These are phyloP conservation scores for Nemurella pictetii DNA, from an alignment of 2,888 invertebrate genomes.

Conservation along the genomic window DNA sequence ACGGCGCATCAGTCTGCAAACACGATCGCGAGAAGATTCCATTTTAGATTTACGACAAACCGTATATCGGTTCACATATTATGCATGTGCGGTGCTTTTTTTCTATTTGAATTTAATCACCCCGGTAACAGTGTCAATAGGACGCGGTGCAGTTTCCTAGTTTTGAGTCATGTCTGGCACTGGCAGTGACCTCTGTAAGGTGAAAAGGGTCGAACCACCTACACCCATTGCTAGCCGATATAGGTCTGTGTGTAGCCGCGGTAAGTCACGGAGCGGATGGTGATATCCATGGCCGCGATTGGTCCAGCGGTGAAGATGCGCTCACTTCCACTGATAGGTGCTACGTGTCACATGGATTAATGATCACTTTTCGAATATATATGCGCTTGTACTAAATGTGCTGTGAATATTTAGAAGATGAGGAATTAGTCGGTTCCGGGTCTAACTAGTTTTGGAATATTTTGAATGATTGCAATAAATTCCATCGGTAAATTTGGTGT, in stretches of 20 bases:
- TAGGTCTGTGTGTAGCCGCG: not conserved
- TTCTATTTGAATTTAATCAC: not conserved
- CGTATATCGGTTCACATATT: not conserved
- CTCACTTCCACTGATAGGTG: not conserved
- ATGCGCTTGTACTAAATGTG: not conserved
- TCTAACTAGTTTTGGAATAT: not conserved
- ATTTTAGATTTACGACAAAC: not conserved
- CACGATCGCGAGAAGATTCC: not conserved
- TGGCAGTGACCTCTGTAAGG: conserved; percentile 13
- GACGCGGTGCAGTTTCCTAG: not conserved
- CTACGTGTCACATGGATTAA: not conserved
- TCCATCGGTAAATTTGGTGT: not conserved
- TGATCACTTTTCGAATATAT: not conserved
- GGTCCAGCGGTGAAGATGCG: conserved; percentile 1
- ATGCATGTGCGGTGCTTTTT: not conserved
- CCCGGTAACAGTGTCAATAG: conserved; percentile 6
- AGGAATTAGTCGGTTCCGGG: not conserved
- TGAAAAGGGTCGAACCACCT: not conserved
- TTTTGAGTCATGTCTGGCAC: not conserved
- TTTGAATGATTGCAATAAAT: not conserved
- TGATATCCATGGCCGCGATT: not conserved
- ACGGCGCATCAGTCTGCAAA: not conserved
- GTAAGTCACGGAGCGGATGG: not conserved
- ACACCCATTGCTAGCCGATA: conserved; percentile 9
- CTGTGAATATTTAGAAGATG: not conserved